phyloP scores from a whole-genome alignment of 2,113 vertebrate genomes.

The Athene cunicularia region DNA sequence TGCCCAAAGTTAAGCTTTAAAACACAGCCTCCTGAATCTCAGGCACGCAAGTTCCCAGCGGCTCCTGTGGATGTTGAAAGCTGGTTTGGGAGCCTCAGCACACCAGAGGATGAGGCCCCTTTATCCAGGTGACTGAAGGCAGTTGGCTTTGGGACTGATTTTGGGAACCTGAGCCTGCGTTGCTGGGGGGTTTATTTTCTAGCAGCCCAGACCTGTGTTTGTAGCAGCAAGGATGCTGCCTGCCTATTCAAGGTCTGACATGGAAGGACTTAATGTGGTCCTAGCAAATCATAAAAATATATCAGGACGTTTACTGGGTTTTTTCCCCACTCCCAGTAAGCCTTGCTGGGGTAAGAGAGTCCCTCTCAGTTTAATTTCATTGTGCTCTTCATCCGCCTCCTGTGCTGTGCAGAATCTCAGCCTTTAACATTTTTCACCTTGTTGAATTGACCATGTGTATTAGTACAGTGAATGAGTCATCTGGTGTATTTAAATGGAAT shows the following conservation, averaged over 20 bases:
- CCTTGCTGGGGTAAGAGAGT: background rate
- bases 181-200: background rate
- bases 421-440: background rate
- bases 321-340: background rate
- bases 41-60: rapidly evolving
- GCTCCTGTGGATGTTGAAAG: background rate
- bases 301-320: rapidly evolving
- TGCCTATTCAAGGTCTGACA: background rate
- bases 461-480: background rate
- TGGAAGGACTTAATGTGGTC: background rate
- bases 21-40: background rate
- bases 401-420: background rate
- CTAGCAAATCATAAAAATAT: background rate
- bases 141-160: background rate
- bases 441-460: background rate
- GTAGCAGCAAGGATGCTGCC: background rate
- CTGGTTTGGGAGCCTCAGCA: background rate
- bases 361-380: background rate
- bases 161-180: background rate
- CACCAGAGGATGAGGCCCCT: background rate
- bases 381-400: background rate
- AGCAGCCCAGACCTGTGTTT: background rate
- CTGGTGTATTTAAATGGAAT: background rate
- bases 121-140: background rate
- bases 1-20: background rate